Evolutionary conservation across 2,888 invertebrate genomes (phyloP), one percentile per base, ranked within the genome.

Genomic region (Slavum lentiscoides): DNA sequence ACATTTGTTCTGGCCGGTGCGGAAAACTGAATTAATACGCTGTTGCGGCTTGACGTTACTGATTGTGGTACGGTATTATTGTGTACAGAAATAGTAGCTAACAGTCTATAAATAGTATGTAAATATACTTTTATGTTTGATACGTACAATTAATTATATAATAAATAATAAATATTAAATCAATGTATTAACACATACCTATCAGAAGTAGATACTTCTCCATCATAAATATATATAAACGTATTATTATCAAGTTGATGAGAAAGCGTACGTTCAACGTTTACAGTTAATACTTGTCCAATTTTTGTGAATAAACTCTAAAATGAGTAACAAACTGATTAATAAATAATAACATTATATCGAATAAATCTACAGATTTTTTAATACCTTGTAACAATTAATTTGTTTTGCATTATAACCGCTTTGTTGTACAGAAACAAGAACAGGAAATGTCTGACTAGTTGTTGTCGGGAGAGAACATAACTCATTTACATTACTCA

Each of bases 1-100:
- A 93, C 90, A 85, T 92, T 91, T 11, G 91, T 91, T 83, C 91
- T 89, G 11, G 92, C 89, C 84, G 92, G 90, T 0, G 94, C 94
- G 64, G 88, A 89, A 85, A 96, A 96, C 85, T 91, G 90, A 30
- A 98, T 90, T 85, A 90, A 94, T 85, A 97, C 90, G 86, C 92
- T 91, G 85, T 93, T 93, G 82, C 91, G 89, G 0, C 92, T 92
- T 6, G 95, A 93, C 6, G 95, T 94, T 17, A 96, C 90, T 85
- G 94, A 94, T 86, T 97, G 96, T 0, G 96, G 95, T 84, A 95
- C 89, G 0, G 96, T 95, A 82, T 91, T 91, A 86, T 98, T 98
- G 85, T 91, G 89, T 72, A 97, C 91, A 77, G 88, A 88, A 86
- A 96, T 92, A 0, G 89, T 88, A 30, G 92, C 90, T 64, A 97